phyloP scores from a whole-genome alignment of 1,140 invertebrate genomes.

The Holotrichia oblita region DNA sequence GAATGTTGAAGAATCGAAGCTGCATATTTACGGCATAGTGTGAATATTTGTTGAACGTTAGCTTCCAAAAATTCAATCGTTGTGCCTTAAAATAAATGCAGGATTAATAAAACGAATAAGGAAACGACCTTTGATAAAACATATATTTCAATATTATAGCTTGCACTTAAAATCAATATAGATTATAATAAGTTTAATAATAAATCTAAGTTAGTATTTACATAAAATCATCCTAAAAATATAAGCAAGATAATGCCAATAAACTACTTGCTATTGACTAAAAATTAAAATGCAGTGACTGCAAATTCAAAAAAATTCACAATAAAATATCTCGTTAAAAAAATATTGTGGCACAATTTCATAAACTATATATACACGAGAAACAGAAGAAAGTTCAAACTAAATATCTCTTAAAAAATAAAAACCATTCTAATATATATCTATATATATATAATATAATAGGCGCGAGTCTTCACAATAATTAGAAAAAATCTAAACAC shows the following conservation, averaged over 20 bases:
- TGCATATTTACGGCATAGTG: too few species aligned
- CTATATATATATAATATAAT: background rate
- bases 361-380: conserved; percentile 37
- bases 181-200: conserved; percentile 49
- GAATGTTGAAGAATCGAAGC: too few species aligned
- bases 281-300: conserved; percentile 40
- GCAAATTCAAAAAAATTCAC: conserved; percentile 37
- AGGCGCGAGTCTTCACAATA: conserved; percentile 28
- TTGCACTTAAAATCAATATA: conserved; percentile 46
- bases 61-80: too few species aligned
- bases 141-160: conserved; percentile 50
- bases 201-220: conserved; percentile 56
- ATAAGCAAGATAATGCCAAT: conserved; percentile 50
- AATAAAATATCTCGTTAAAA: conserved; percentile 33
- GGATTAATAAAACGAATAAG: background rate
- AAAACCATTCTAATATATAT: conserved; percentile 18
- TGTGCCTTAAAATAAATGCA: too few species aligned
- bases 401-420: conserved; percentile 23
- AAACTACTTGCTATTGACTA: conserved; percentile 40
- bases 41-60: too few species aligned
- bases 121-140: conserved; percentile 45
- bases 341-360: conserved; percentile 38
- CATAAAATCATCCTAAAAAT: conserved; percentile 45
- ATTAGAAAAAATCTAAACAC: background rate
- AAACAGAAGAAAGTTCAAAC: conserved; percentile 24